These are phyloP conservation scores for Bradynema listronoti DNA, from an alignment of 1,140 invertebrate genomes.

Conservation along the genomic window DNA sequence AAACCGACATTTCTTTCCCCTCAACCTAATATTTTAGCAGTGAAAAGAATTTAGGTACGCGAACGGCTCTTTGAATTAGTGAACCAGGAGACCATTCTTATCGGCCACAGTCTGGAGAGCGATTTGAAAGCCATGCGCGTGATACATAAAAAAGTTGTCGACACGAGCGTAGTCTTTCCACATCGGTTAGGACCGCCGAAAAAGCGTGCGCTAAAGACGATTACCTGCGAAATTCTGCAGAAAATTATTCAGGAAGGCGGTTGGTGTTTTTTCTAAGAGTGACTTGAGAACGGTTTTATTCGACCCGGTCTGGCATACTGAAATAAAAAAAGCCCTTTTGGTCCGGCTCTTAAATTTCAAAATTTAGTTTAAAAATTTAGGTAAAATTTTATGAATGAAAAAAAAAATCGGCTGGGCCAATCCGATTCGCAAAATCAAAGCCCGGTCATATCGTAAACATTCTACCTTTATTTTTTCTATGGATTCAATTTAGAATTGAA, in stretches of 20 bases:
- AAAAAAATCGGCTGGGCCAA: too few relatives aligned
- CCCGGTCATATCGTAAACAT: background rate
- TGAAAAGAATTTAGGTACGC: slow-evolving; percentile 29
- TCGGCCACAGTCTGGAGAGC: slow-evolving; percentile 91
- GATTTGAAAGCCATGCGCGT: slow-evolving; percentile 86
- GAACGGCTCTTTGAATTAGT: slow-evolving; percentile 37
- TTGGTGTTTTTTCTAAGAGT: background rate
- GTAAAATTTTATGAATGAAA: too few relatives aligned
- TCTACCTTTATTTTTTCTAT: slow-evolving; percentile 2
- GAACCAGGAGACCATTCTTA: slow-evolving; percentile 62
- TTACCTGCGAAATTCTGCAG: slow-evolving; percentile 78
- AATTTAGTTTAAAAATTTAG: background rate
- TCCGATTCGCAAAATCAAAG: background rate
- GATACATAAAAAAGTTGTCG: slow-evolving; percentile 84
- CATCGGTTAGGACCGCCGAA: slow-evolving; percentile 83
- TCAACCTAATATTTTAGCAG: too few relatives aligned
- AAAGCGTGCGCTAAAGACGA: slow-evolving; percentile 77
- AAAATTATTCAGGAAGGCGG: slow-evolving; percentile 84
- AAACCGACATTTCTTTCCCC: too few relatives aligned
- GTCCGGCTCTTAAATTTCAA: background rate
- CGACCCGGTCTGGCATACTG: background rate
- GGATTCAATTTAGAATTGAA: slow-evolving; percentile 4
- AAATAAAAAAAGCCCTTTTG: slow-evolving; percentile 1
- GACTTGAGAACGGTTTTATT: background rate
- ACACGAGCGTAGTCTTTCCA: slow-evolving; percentile 87